These are phyloP conservation scores for Psittacula echo DNA, from an alignment of 2,797 vertebrate species.

Conservation along the genomic window DNA sequence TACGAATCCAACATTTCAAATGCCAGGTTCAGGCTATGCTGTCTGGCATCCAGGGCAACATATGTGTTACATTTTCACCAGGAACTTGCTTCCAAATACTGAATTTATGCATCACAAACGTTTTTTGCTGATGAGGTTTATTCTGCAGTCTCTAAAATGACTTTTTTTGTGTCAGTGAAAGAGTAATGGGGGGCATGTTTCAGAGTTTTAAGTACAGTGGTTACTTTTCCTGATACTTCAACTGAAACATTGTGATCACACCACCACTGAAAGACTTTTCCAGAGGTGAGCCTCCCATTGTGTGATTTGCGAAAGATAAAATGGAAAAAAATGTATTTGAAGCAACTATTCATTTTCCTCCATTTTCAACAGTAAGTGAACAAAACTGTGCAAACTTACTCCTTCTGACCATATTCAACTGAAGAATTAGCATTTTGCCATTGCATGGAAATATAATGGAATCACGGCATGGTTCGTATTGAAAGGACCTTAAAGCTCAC, in stretches of 20 bases:
- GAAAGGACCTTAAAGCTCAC: no score
- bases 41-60: neutral
- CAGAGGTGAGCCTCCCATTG: accelerated
- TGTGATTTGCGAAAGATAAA: neutral
- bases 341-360: neutral
- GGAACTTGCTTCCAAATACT: neutral
- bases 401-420: neutral
- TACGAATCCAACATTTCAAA: neutral
- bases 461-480: no score
- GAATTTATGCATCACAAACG: neutral
- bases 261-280: neutral
- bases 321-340: neutral
- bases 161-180: accelerated
- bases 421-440: neutral
- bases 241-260: neutral
- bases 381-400: neutral
- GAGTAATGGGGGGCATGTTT: neutral
- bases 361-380: neutral
- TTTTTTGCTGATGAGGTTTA: neutral
- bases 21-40: neutral
- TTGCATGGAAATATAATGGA: neutral
- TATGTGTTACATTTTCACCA: accelerated
- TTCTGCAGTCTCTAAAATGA: neutral
- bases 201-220: neutral
- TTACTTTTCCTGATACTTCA: neutral